Percentiles rank a stretch among this genome's conserved stretches.
These are phyloP conservation scores for Smutsia gigantea DNA, from an alignment of 2,797 vertebrate species.

Conservation along the genomic window DNA sequence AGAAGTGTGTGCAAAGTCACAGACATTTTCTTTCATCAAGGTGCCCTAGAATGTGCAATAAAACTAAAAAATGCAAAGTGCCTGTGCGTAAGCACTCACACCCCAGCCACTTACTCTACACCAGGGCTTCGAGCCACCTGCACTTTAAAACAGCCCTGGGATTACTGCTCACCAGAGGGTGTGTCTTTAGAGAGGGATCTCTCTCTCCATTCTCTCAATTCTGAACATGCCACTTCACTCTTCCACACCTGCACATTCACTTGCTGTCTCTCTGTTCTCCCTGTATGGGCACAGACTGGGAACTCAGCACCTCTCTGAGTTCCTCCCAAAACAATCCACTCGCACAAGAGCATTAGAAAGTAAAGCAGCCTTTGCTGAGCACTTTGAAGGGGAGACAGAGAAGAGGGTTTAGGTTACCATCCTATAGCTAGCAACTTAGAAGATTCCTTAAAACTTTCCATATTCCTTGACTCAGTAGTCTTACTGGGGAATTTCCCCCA, in stretches of 20 bases:
- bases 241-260: not conserved
- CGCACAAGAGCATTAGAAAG: not conserved
- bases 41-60: constrained; percentile 70
- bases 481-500: not conserved
- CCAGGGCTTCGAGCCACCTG: not conserved
- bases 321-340: not conserved
- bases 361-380: not conserved
- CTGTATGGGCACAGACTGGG: not conserved
- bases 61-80: constrained; percentile 25
- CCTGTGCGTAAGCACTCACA: not conserved
- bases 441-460: not conserved
- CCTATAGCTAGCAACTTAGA: not conserved
- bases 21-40: constrained; percentile 76
- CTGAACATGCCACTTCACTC: accelerated
- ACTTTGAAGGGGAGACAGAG: not conserved
- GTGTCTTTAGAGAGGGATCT: not conserved
- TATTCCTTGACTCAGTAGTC: not conserved
- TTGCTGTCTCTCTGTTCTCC: not conserved
- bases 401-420: not conserved
- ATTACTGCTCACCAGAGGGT: not conserved
- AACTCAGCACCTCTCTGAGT: not conserved
- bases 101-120: not conserved
- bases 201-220: not conserved
- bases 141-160: not conserved
- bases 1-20: constrained; percentile 68